Conservation (phyloP, 2,888 invertebrate species). For the Cynaeus angustus region DNA sequence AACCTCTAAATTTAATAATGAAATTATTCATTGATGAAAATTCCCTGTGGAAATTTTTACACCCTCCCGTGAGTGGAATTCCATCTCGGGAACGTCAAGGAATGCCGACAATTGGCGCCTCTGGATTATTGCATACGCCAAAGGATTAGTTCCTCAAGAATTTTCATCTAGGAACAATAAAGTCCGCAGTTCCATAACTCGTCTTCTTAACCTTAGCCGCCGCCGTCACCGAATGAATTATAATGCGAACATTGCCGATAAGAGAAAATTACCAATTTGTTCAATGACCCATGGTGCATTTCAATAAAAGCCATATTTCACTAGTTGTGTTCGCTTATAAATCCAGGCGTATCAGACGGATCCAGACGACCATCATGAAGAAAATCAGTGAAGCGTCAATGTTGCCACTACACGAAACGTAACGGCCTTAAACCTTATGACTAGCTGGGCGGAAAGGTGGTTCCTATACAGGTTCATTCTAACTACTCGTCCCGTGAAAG, state of each 20-base stretch:
- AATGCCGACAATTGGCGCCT: conserved; percentile 48
- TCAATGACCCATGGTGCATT: conserved; percentile 49
- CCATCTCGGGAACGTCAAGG: conserved; percentile 34
- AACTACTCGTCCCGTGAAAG: conserved; percentile 51
- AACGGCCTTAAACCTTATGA: conserved; percentile 52
- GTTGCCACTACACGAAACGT: conserved; percentile 37
- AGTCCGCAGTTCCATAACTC: conserved; percentile 12
- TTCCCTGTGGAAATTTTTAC: conserved; percentile 49
- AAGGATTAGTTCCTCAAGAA: conserved; percentile 42
- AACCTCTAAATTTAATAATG: background rate
- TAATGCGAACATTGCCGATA: conserved; percentile 14
- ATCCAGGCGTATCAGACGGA: conserved; percentile 44
- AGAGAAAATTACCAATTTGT: conserved; percentile 48
- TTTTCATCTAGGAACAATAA: conserved; percentile 27
- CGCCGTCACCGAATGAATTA: conserved; percentile 20
- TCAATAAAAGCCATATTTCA: conserved; percentile 51
- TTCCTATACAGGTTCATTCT: conserved; percentile 48
- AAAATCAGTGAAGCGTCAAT: conserved; percentile 43
- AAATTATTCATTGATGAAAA: conserved; percentile 39
- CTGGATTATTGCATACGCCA: conserved; percentile 44
- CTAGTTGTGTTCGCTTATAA: conserved; percentile 43
- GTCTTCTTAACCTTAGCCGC: background rate
- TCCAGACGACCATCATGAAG: conserved; percentile 45
- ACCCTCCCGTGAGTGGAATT: conserved; percentile 42
- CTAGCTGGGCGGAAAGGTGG: conserved; percentile 55